A percentile compares a stretch with the other conserved stretches of the same genome.
These are phyloP conservation scores for Astyanax mexicanus DNA, from an alignment of 2,797 vertebrate genomes.

Conservation along the genomic window DNA sequence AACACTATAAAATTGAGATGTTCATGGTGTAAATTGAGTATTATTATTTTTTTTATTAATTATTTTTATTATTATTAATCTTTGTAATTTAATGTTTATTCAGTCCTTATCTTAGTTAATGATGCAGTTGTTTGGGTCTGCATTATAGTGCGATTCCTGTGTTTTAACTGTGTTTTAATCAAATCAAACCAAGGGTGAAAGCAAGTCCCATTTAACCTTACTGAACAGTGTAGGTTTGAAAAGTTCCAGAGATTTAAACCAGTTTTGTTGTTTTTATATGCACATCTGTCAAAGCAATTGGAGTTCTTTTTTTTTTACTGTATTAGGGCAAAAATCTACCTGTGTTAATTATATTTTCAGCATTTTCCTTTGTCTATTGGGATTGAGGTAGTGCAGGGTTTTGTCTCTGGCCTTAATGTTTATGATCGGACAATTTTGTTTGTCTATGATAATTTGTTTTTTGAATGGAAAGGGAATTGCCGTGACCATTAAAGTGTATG, in stretches of 20 bases:
- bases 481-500: constrained; percentile 51
- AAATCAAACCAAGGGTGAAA: no score
- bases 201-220: no score
- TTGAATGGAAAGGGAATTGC: constrained; percentile 44
- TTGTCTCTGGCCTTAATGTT: constrained; percentile 6
- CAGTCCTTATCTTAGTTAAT: no score
- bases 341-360: background rate
- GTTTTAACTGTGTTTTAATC: no score
- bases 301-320: constrained; percentile 4
- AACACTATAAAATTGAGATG: no score
- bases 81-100: no score
- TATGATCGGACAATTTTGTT: background rate
- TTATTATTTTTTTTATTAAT: no score
- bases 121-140: no score
- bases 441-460: constrained; percentile 30
- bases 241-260: background rate
- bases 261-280: background rate
- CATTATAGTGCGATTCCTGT: no score
- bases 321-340: constrained; percentile 1
- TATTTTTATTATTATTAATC: no score
- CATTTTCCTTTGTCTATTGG: background rate
- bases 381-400: background rate
- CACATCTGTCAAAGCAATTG: constrained; percentile 5
- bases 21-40: no score
- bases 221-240: no score